These are phyloP conservation scores for Temnothorax nylanderi DNA, from an alignment of 1,140 invertebrate genomes.

Conservation along the genomic window DNA sequence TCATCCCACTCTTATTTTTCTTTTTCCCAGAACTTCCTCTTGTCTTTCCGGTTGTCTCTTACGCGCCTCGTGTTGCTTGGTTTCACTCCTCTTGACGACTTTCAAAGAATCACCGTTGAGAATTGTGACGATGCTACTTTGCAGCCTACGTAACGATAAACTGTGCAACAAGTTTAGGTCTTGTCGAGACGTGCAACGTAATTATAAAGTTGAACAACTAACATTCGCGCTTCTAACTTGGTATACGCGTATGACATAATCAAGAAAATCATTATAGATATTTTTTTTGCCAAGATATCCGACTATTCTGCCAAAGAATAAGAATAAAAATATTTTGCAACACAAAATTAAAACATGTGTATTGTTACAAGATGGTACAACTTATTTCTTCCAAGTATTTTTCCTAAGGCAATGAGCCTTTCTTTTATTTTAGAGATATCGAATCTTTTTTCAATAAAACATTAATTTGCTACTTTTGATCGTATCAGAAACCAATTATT, in stretches of 20 bases:
- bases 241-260: background rate
- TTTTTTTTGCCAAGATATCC: background rate
- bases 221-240: background rate
- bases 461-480: slow-evolving; percentile 2
- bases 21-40: slow-evolving; percentile 53
- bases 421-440: background rate
- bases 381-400: background rate
- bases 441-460: slow-evolving; percentile 4
- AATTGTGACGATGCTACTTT: slow-evolving; percentile 57
- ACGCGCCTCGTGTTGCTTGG: slow-evolving; percentile 9
- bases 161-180: slow-evolving; percentile 1
- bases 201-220: slow-evolving; percentile 7
- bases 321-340: background rate
- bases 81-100: slow-evolving; percentile 55
- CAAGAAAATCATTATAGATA: background rate
- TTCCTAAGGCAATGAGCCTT: background rate
- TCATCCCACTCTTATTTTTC: slow-evolving; percentile 58
- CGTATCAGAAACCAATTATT: slow-evolving; percentile 13
- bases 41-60: slow-evolving; percentile 28
- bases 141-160: slow-evolving; percentile 1
- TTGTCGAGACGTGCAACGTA: background rate
- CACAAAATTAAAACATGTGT: background rate
- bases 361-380: background rate
- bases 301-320: background rate
- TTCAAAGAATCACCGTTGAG: slow-evolving; percentile 56